phyloP scores from a whole-genome alignment of 2,113 vertebrate species.

The Bagarius yarrelli region DNA sequence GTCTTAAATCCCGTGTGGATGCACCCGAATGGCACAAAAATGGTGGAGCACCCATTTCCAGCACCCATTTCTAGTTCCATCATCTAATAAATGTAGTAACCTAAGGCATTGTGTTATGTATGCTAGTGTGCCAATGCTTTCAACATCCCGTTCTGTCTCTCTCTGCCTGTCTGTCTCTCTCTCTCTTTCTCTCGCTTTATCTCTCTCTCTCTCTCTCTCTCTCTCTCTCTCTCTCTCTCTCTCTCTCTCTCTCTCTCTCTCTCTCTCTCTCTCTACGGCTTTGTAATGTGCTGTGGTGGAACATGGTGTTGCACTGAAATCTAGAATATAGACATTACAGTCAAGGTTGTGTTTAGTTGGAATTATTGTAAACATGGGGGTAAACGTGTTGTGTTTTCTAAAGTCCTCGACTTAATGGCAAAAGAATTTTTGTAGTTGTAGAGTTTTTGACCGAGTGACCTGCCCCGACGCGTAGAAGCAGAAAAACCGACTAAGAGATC shows the following conservation, averaged over 20 bases:
- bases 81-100: constrained; percentile 49
- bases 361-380: too few species aligned
- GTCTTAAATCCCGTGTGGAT: constrained; percentile 2
- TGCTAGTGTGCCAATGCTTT: constrained; percentile 26
- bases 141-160: not conserved
- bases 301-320: not conserved
- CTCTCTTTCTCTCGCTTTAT: not conserved
- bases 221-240: not conserved
- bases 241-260: not conserved
- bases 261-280: not conserved
- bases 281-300: too few species aligned
- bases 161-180: not conserved
- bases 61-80: constrained; percentile 50
- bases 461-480: not conserved
- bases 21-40: constrained; percentile 48
- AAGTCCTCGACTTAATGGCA: not conserved
- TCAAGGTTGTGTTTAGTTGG: not conserved
- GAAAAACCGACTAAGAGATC: not conserved
- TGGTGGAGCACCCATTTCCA: constrained; percentile 29
- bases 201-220: not conserved
- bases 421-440: not conserved
- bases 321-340: not conserved
- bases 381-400: not conserved
- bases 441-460: not conserved
- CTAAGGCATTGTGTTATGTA: constrained; percentile 50